Percentiles rank a stretch among this genome's conserved stretches.
These are phyloP conservation scores for Amphipyra tragopoginis DNA, from an alignment of 2,888 invertebrate species.

Conservation along the genomic window DNA sequence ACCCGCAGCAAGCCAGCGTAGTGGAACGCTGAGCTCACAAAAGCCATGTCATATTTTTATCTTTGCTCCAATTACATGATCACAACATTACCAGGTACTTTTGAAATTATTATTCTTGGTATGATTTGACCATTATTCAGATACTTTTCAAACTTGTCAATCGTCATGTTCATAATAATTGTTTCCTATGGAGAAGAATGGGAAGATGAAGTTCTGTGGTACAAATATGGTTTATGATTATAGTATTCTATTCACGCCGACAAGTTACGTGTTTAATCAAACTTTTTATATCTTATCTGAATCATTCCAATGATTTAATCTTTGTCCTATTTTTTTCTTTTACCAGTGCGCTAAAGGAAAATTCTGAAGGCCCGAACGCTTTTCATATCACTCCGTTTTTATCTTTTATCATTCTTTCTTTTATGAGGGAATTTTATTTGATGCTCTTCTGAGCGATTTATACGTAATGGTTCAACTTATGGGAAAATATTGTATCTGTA, in stretches of 20 bases:
- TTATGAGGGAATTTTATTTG: conserved; percentile 68
- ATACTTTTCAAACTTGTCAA: too few relatives aligned
- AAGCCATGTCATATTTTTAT: too few relatives aligned
- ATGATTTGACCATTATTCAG: too few relatives aligned
- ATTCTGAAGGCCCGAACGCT: conserved; percentile 68
- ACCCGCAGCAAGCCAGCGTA: too few relatives aligned
- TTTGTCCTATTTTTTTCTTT: conserved; percentile 64
- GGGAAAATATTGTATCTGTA: conserved; percentile 31
- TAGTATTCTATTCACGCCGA: neutral
- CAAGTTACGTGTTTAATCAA: neutral
- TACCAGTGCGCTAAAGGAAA: conserved; percentile 67
- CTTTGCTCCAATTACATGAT: too few relatives aligned
- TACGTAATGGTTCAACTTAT: conserved; percentile 53
- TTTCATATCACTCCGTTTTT: conserved; percentile 76
- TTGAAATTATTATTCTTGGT: too few relatives aligned
- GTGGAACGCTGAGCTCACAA: too few relatives aligned
- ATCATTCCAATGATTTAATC: conserved; percentile 47
- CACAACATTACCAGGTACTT: too few relatives aligned
- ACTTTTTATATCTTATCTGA: conserved; percentile 30
- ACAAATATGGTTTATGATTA: too few relatives aligned
- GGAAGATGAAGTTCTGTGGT: too few relatives aligned
- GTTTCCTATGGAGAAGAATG: too few relatives aligned
- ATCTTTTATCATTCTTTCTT: conserved; percentile 71
- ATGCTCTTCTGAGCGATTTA: conserved; percentile 64
- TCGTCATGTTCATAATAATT: too few relatives aligned